A percentile compares a stretch with the other conserved stretches of the same genome.
Conservation (phyloP, 2,113 vertebrate species). For the Phalacrocorax pelagicus region DNA sequence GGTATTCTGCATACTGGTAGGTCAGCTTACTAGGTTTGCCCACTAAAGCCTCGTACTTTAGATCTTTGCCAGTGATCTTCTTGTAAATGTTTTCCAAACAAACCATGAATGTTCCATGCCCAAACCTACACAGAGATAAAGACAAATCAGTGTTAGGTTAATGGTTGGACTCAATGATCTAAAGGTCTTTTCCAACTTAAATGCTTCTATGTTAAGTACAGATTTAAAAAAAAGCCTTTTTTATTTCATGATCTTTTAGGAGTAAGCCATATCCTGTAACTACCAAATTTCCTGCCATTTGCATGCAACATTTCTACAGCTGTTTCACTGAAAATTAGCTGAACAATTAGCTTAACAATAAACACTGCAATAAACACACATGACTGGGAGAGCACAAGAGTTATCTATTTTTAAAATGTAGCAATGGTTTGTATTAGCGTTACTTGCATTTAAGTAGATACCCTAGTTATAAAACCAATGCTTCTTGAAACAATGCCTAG, state of each 20-base stretch:
- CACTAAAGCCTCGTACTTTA: slow-evolving; percentile 83
- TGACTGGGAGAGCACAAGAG: background rate
- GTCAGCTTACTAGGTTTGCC: slow-evolving; percentile 89
- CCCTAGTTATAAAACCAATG: background rate
- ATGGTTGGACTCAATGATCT: too few relatives aligned
- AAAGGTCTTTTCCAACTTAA: too few relatives aligned
- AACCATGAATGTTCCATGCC: slow-evolving; percentile 87
- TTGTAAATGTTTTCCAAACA: slow-evolving; percentile 89
- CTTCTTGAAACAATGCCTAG: background rate
- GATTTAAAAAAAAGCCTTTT: background rate
- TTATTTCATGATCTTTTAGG: background rate
- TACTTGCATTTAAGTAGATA: background rate
- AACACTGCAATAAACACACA: background rate
- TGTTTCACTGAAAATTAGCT: background rate
- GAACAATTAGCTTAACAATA: background rate
- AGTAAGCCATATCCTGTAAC: background rate
- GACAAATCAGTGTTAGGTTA: background rate
- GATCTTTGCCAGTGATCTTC: slow-evolving; percentile 85
- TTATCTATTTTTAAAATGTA: background rate
- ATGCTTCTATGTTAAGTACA: background rate
- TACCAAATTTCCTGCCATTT: background rate
- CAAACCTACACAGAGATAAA: slow-evolving; percentile 71
- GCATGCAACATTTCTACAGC: background rate
- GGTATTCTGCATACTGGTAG: slow-evolving; percentile 85
- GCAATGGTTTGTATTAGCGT: background rate